Evolutionary conservation across 2,797 vertebrate genomes (phyloP).

Genomic region (Characodon lateralis): DNA sequence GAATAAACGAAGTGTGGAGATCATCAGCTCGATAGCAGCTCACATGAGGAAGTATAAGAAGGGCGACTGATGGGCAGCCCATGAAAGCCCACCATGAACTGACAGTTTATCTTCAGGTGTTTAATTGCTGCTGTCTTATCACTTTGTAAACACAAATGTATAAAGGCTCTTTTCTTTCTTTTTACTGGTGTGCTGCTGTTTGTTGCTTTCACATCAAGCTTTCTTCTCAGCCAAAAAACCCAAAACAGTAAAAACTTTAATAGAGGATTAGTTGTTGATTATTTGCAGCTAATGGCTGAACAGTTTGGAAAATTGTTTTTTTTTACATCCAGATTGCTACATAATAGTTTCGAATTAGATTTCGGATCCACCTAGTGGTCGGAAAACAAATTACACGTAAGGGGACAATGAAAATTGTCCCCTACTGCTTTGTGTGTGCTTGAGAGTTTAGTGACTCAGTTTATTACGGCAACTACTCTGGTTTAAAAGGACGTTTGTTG

Average conservation of each 20-base stretch:
- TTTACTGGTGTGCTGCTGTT: conserved; percentile 6
- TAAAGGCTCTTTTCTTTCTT: conserved; percentile 14
- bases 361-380: conserved; percentile 3
- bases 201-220: background rate
- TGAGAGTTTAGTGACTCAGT: background rate
- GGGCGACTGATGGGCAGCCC: conserved; percentile 11
- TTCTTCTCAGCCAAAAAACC: background rate
- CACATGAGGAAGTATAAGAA: conserved; percentile 87
- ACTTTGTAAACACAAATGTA: background rate
- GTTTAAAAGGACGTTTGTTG: background rate
- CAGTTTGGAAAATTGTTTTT: background rate
- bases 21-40: conserved; percentile 82
- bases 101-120: background rate
- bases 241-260: too few relatives aligned
- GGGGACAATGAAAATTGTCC: background rate
- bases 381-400: background rate
- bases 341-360: background rate
- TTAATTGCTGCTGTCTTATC: conserved; percentile 1
- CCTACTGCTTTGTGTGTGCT: background rate
- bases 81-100: background rate
- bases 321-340: background rate
- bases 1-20: conserved; percentile 89
- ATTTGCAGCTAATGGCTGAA: background rate
- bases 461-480: background rate
- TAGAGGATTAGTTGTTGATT: background rate